Conservation (phyloP, 1,140 invertebrate species). For the Maniola jurtina region DNA sequence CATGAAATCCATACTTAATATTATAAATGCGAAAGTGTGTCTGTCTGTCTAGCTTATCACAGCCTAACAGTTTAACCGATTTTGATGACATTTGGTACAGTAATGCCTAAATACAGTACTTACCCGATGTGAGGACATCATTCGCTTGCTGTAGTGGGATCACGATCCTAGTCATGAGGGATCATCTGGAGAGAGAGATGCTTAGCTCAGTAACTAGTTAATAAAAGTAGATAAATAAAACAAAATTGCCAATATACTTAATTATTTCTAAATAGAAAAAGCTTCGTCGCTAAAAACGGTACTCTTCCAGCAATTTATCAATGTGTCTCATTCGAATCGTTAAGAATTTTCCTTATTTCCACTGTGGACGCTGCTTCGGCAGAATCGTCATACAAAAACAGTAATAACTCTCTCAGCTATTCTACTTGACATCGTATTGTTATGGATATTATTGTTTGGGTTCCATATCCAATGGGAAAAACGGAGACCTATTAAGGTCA, state of each 20-base stretch:
- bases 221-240: neutral
- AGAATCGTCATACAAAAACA: constrained; percentile 22
- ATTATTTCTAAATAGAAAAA: neutral
- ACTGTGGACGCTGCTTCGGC: constrained; percentile 23
- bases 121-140: too few species aligned
- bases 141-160: too few species aligned
- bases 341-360: constrained; percentile 37
- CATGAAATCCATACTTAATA: too few species aligned
- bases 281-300: constrained; percentile 7
- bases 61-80: too few species aligned
- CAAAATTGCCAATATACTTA: neutral
- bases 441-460: neutral
- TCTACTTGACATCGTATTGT: neutral
- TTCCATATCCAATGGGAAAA: too few species aligned
- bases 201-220: too few species aligned
- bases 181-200: neutral
- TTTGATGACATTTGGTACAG: too few species aligned
- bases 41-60: too few species aligned
- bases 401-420: constrained; percentile 7
- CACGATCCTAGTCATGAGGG: neutral
- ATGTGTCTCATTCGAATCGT: constrained; percentile 33
- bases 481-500: too few species aligned
- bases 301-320: constrained; percentile 34
- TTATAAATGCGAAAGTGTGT: too few species aligned
- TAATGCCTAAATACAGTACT: too few species aligned